Evolutionary conservation across 2,113 vertebrate genomes (phyloP).

Genomic region (Sturnira hondurensis): DNA sequence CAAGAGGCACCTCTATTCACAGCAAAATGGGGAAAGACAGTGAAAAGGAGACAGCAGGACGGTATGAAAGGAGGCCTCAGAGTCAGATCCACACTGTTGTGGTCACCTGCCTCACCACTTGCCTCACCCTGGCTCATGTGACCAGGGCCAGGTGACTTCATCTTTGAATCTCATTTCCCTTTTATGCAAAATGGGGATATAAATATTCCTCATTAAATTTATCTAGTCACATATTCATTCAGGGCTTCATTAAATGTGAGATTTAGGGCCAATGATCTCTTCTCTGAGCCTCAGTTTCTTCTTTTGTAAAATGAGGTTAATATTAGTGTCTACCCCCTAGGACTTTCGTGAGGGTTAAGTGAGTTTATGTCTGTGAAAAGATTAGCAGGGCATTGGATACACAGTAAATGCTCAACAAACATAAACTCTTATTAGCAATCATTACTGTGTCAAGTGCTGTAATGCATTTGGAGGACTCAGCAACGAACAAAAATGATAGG

Average conservation of each 20-base stretch:
- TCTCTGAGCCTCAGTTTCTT: not conserved
- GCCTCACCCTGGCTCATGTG: accelerated
- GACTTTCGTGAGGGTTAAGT: not conserved
- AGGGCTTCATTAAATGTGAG: not conserved
- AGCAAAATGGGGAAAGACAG: not conserved
- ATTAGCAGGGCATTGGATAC: not conserved
- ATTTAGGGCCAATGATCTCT: not conserved
- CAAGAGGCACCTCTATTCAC: not conserved
- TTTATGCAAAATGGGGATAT: not conserved
- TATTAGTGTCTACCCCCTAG: not conserved
- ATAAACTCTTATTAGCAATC: not conserved
- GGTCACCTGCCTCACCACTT: not conserved
- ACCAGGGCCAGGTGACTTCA: not conserved
- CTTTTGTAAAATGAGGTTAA: not conserved
- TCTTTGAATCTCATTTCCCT: not conserved
- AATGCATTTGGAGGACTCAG: not conserved
- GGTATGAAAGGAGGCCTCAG: not conserved
- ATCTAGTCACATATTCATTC: not conserved
- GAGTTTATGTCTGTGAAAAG: not conserved
- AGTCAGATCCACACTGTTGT: accelerated
- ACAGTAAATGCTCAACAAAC: not conserved
- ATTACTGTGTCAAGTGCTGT: not conserved
- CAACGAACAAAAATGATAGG: not conserved
- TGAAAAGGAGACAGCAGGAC: not conserved
- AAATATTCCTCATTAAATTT: not conserved